Evolutionary conservation across 1,140 invertebrate species (phyloP), one percentile per base, ranked within the genome.

Genomic region (Drosophila lowei): DNA sequence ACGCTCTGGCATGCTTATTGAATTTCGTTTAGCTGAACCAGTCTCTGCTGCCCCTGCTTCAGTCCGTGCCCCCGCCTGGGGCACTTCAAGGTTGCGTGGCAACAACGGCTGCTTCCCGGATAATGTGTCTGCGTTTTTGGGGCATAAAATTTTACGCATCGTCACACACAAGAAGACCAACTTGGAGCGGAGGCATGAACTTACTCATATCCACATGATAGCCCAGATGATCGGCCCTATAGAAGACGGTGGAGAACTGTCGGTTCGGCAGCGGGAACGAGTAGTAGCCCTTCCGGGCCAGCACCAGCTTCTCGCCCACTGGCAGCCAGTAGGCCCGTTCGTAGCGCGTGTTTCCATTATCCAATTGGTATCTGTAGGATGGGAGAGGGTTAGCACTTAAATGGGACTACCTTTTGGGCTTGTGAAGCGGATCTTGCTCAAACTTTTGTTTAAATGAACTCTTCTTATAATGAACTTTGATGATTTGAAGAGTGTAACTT

Each of bases 341-440:
- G 13, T 89, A 90, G n/a, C 89, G 84, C 0, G 81, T 76, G 11
- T 89, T 77, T n/a, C 89, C 89, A 42, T 90, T 89, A 54, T 86
- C 81, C 28, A 90, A 49, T 3, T 77, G 55, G 38, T 77, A 90
- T 56, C 89, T 90, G 43, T 1, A 0, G 11, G 7, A 7, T 46
- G 18, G 34, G 16, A n/a, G n/a, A 5, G 23, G 23, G 5, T 25
- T 25, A 6, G 30, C 30, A 11, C 9, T 3, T 3, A 9, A 9
- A 4, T 34, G 9, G 3, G 18, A 18, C 1, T 18, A 18, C 18
- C 18, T 18, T 18, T 18, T 18, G 18, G 18, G 18, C 18, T 18
- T 18, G 18, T 18, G 18, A 18, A 18, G 18, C 1, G 18, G 18
- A 18, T 18, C 18, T 2, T 2, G 2, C n/a, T n/a, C n/a, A n/a